A percentile compares a stretch with the other conserved stretches of the same genome.
phyloP scores from a whole-genome alignment of 2,888 invertebrate genomes.

The Hoplodrina blanda region DNA sequence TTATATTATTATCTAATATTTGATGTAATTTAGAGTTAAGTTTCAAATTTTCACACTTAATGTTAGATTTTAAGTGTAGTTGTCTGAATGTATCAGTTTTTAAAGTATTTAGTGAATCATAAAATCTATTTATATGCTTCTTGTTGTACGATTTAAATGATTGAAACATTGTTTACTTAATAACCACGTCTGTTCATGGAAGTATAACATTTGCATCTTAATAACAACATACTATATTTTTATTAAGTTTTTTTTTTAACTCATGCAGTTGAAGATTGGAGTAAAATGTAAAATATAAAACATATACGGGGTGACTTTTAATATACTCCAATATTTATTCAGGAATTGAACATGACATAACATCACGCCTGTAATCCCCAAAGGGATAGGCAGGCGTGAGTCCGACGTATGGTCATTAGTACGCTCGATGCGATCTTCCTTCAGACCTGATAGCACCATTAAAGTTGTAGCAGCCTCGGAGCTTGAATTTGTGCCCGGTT shows the following conservation, averaged over 20 bases:
- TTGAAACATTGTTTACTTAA: constrained; percentile 31
- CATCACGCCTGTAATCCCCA: too few species aligned
- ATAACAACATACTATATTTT: constrained; percentile 20
- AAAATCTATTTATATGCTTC: constrained; percentile 36
- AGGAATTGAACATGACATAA: too few species aligned
- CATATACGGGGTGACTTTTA: too few species aligned
- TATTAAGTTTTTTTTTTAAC: constrained; percentile 18
- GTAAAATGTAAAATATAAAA: neutral
- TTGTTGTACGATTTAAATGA: constrained; percentile 33
- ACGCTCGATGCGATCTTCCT: too few species aligned
- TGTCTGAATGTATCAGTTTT: constrained; percentile 41
- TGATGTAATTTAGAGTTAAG: constrained; percentile 58
- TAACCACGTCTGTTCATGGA: constrained; percentile 30
- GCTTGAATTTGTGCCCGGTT: too few species aligned
- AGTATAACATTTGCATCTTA: constrained; percentile 31
- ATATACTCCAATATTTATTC: too few species aligned
- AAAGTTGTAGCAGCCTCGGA: too few species aligned
- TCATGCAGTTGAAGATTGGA: constrained; percentile 20
- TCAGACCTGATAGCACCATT: too few species aligned
- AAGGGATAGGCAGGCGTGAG: too few species aligned
- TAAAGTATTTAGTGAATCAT: constrained; percentile 40
- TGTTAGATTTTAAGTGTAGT: constrained; percentile 53
- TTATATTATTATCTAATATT: constrained; percentile 54
- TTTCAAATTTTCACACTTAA: constrained; percentile 55
- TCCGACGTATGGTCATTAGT: too few species aligned